Evolutionary conservation across 2,888 invertebrate genomes (phyloP).

Genomic region (Yponomeuta evonymella): DNA sequence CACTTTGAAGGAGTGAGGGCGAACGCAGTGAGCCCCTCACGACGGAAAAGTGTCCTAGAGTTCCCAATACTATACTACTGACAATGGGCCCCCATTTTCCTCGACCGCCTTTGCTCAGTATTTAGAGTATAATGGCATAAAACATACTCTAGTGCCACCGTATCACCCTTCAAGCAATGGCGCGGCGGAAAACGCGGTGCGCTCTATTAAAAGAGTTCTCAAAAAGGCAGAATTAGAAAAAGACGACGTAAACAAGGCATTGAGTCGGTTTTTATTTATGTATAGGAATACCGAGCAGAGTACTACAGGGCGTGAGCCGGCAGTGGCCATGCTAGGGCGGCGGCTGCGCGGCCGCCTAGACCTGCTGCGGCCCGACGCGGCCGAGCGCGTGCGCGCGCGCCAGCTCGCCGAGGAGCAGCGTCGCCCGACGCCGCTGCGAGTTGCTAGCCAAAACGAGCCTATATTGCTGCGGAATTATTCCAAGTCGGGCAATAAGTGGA

Average conservation of each 20-base stretch:
- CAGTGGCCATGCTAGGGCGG: conserved; percentile 17
- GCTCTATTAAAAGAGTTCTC: conserved; percentile 14
- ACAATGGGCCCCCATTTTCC: conserved; percentile 26
- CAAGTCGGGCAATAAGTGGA: conserved; percentile 7
- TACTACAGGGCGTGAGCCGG: conserved; percentile 17
- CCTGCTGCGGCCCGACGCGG: too few relatives aligned
- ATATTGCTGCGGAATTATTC: conserved; percentile 15
- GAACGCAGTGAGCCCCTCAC: too few relatives aligned
- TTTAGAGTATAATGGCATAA: conserved; percentile 19
- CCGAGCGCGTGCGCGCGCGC: too few relatives aligned
- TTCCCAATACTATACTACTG: too few relatives aligned
- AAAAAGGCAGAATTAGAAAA: conserved; percentile 18
- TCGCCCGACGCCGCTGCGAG: not conserved
- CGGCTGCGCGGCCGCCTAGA: conserved; percentile 17
- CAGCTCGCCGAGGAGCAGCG: too few relatives aligned
- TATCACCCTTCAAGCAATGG: conserved; percentile 18
- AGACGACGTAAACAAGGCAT: conserved; percentile 4
- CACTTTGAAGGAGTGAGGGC: too few relatives aligned
- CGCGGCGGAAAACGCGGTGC: conserved; percentile 17
- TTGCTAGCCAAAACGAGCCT: not conserved
- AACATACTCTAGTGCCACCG: conserved; percentile 14
- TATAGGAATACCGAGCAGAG: conserved; percentile 19
- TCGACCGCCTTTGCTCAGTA: conserved; percentile 19
- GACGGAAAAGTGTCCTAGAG: too few relatives aligned
- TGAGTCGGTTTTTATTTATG: conserved; percentile 17